These are phyloP conservation scores for Drosophila nannoptera DNA, from an alignment of 1,140 invertebrate species.

Conservation along the genomic window DNA sequence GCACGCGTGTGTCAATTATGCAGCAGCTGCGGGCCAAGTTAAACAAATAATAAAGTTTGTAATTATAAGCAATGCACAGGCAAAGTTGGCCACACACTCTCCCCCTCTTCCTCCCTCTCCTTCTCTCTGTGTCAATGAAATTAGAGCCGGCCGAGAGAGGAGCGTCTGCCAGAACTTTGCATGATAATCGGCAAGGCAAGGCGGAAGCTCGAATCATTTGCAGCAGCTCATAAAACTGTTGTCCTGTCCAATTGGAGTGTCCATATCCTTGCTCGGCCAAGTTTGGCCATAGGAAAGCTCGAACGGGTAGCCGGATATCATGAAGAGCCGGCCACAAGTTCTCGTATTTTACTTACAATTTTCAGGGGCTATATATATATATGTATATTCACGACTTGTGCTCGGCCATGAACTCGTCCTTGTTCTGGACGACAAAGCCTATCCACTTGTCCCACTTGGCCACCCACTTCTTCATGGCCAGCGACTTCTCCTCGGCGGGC, in stretches of 20 bases:
- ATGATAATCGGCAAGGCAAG: constrained; percentile 23
- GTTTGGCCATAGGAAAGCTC: constrained; percentile 7
- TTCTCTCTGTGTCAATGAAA: constrained; percentile 65
- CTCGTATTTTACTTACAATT: too few species aligned
- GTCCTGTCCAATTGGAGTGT: constrained; percentile 12
- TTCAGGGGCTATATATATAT: too few species aligned
- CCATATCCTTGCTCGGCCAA: constrained; percentile 27
- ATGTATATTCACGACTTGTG: too few species aligned
- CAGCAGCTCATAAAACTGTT: constrained; percentile 24
- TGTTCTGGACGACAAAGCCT: constrained; percentile 19
- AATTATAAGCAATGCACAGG: constrained; percentile 68
- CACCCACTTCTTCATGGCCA: constrained; percentile 61
- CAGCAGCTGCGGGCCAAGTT: constrained; percentile 73
- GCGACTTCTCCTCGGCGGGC: constrained; percentile 43
- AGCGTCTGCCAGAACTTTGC: constrained; percentile 37
- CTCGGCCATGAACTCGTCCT: neutral
- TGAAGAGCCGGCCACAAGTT: too few species aligned
- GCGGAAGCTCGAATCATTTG: constrained; percentile 68
- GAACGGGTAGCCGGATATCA: constrained; percentile 4
- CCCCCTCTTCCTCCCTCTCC: constrained; percentile 19
- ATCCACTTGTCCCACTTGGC: constrained; percentile 60
- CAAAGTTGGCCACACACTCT: constrained; percentile 43
- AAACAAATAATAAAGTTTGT: constrained; percentile 76
- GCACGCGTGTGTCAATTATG: constrained; percentile 62
- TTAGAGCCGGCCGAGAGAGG: constrained; percentile 52